phyloP scores from a whole-genome alignment of 2,888 invertebrate genomes.

The Platynereis dumerilii region DNA sequence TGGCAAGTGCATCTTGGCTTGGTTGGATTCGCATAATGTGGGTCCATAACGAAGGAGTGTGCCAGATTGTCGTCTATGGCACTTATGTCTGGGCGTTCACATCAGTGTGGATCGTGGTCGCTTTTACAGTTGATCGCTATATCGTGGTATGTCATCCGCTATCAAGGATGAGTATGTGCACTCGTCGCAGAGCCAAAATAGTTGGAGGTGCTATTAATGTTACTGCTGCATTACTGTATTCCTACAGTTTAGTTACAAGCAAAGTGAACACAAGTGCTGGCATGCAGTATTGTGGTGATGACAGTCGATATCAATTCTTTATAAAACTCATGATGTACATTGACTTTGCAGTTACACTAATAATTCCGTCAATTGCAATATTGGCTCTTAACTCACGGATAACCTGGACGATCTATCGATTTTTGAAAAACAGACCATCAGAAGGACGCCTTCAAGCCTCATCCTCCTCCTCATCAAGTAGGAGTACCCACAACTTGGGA shows the following conservation, averaged over 20 bases:
- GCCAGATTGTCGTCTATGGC: not conserved
- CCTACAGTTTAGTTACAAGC: not conserved
- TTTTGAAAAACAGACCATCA: not conserved
- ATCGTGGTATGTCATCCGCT: conserved; percentile 5
- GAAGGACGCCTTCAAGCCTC: not conserved
- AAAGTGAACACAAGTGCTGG: not conserved
- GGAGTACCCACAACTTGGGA: not conserved
- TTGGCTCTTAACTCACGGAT: not conserved
- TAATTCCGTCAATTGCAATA: not conserved
- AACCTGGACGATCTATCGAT: not conserved
- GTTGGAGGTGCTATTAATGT: not conserved
- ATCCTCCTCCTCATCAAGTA: not conserved
- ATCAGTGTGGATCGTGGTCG: conserved; percentile 2
- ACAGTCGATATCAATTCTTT: not conserved
- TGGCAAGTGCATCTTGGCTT: not conserved
- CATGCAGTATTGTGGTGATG: not conserved
- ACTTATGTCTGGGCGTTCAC: not conserved
- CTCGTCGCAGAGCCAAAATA: conserved; percentile 1
- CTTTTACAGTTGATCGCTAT: conserved; percentile 2
- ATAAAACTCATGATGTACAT: not conserved
- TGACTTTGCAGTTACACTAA: not conserved
- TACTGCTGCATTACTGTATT: not conserved
- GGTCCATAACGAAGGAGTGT: not conserved
- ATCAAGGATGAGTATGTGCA: conserved; percentile 2
- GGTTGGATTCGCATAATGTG: not conserved